Evolutionary conservation across 2,888 invertebrate genomes (phyloP), one percentile per base, ranked within the genome.

Genomic region (Crioceris asparagi): DNA sequence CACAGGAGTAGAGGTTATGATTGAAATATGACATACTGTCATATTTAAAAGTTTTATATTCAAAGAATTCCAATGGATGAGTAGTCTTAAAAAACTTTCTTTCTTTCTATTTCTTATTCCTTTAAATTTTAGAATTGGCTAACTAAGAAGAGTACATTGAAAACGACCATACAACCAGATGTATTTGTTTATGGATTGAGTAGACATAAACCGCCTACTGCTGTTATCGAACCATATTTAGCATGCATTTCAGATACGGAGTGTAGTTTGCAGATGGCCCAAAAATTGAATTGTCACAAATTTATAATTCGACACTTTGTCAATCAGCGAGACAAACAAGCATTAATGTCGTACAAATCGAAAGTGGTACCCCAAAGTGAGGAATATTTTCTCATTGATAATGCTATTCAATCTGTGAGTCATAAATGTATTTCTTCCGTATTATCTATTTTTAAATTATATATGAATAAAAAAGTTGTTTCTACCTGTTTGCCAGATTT

Each of bases 351-450:
- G 45, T 79, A 81, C 52, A 76, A 75, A 56, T 71, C 71, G 50
- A 68, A 71, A 3, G 59, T 81, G 2, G 69, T 68, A 34, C 70
- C 74, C 0, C 74, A 78, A 45, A 75, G 78, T 0, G 81, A 83
- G 49, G 81, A 82, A 52, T 78, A 77, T 49, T 76, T 79, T 49
- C 71, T 81, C 40, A 81, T 82, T 25, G 83, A 84, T 50, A 81
- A 77, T 52, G 75, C 76, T 2, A 60, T 86, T 1, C 52, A 50
- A 37, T 49, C 52, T 32, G 34, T 46, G 27, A 53, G n/a, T n/a
- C n/a, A n/a, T n/a, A n/a, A n/a, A n/a, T n/a, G n/a, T n/a, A n/a
- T n/a, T n/a, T n/a, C n/a, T n/a, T n/a, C n/a, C n/a, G n/a, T n/a
- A n/a, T n/a, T n/a, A n/a, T n/a, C n/a, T n/a, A n/a, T n/a, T n/a